Percentiles rank a stretch among this genome's conserved stretches.
phyloP scores from a whole-genome alignment of 1,140 invertebrate species.

The Drosophila hydei region DNA sequence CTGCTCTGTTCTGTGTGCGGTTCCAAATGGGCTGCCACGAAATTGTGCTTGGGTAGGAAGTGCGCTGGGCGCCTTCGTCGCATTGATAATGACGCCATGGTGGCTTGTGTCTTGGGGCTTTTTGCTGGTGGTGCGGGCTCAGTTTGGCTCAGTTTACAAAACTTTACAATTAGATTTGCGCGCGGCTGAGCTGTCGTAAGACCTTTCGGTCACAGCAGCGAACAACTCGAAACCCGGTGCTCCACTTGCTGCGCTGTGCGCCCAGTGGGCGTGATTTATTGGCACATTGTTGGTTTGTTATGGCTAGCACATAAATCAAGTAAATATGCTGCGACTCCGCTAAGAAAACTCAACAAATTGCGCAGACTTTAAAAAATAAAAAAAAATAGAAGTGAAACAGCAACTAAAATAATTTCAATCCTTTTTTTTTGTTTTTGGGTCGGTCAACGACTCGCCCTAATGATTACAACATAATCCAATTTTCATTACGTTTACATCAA shows the following conservation, averaged over 20 bases:
- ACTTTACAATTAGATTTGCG: slow-evolving; percentile 78
- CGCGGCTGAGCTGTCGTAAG: slow-evolving; percentile 37
- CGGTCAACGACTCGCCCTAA: slow-evolving; percentile 42
- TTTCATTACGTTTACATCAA: slow-evolving; percentile 78
- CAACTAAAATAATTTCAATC: slow-evolving; percentile 16
- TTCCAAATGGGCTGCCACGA: slow-evolving; percentile 10
- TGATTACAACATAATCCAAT: slow-evolving; percentile 75
- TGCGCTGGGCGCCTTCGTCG: slow-evolving; percentile 27
- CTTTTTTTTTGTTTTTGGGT: slow-evolving; percentile 14
- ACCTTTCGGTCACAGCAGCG: slow-evolving; percentile 23
- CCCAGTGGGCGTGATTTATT: slow-evolving; percentile 66
- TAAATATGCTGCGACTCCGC: slow-evolving; percentile 57
- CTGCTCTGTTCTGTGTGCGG: slow-evolving; percentile 12
- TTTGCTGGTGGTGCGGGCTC: slow-evolving; percentile 40
- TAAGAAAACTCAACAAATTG: slow-evolving; percentile 33
- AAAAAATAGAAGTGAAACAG: background rate
- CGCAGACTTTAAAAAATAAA: slow-evolving; percentile 30
- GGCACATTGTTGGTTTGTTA: slow-evolving; percentile 50
- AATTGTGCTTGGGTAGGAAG: slow-evolving; percentile 7
- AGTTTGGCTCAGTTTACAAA: slow-evolving; percentile 63
- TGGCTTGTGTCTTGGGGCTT: slow-evolving; percentile 40
- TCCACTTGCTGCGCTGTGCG: background rate
- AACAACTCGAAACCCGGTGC: background rate
- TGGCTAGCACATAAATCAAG: slow-evolving; percentile 59
- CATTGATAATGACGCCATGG: slow-evolving; percentile 57